A percentile compares a stretch with the other conserved stretches of the same genome.
Evolutionary conservation across 2,888 invertebrate genomes (phyloP).

Genomic region (Rhimphoctona megacephalus): DNA sequence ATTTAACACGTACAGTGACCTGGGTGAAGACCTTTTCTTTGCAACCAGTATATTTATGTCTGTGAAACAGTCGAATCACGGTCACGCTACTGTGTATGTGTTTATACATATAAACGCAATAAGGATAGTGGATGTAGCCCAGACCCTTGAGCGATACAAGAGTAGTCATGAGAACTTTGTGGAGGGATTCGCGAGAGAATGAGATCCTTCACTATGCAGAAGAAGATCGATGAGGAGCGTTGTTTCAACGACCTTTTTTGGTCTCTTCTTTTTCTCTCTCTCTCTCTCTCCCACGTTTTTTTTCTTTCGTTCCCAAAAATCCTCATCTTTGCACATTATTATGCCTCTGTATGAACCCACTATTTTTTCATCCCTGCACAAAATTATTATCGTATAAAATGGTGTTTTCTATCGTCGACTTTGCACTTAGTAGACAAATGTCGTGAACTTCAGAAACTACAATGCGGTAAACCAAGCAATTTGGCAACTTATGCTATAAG

Average conservation of each 20-base stretch:
- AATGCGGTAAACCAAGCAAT: background rate
- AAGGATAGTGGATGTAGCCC: background rate
- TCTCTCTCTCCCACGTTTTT: conserved; percentile 32
- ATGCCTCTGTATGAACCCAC: background rate
- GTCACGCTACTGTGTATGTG: background rate
- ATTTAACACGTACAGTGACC: background rate
- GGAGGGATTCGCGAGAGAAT: conserved; percentile 6
- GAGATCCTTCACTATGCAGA: conserved; percentile 39
- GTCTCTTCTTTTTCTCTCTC: conserved; percentile 32
- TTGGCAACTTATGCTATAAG: background rate
- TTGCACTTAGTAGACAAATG: background rate
- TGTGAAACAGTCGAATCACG: conserved; percentile 24
- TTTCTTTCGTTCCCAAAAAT: conserved; percentile 31
- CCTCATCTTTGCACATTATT: background rate
- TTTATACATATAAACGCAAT: background rate
- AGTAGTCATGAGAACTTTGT: conserved; percentile 37
- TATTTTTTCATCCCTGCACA: background rate
- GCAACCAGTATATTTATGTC: conserved; percentile 9
- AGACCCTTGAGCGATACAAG: conserved; percentile 43
- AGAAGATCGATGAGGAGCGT: conserved; percentile 70
- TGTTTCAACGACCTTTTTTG: conserved; percentile 60
- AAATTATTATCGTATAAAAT: background rate
- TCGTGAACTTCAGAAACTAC: too few species aligned
- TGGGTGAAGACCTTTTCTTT: conserved; percentile 23
- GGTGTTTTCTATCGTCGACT: background rate